phyloP scores from a whole-genome alignment of 2,797 vertebrate species.

The Babyrousa celebensis region DNA sequence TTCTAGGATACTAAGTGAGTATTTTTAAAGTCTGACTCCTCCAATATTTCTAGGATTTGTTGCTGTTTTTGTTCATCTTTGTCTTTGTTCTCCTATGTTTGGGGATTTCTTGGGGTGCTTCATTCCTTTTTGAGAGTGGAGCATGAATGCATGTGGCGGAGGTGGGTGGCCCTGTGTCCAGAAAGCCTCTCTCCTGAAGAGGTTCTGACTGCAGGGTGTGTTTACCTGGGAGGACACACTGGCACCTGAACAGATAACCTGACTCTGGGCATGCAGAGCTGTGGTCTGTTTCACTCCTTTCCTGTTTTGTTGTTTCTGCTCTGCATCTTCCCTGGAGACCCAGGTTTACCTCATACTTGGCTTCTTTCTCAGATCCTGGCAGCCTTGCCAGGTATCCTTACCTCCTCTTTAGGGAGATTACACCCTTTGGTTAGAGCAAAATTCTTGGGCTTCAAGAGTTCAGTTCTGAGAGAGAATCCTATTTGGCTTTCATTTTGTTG shows the following conservation, averaged over 20 bases:
- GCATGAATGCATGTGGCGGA: background rate
- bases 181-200: background rate
- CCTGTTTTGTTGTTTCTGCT: background rate
- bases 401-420: background rate
- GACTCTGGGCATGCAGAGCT: background rate
- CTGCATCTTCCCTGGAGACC: background rate
- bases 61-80: background rate
- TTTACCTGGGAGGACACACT: background rate
- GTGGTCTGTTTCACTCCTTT: background rate
- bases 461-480: background rate
- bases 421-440: background rate
- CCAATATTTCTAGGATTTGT: background rate
- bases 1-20: background rate
- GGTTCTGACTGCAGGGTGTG: background rate
- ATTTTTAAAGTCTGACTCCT: background rate
- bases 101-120: background rate
- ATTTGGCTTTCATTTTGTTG: conserved; percentile 47
- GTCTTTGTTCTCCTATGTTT: background rate
- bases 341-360: background rate
- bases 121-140: background rate
- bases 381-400: background rate
- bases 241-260: background rate
- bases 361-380: background rate
- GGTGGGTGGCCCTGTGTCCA: accelerated
- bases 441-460: conserved; percentile 5